Evolutionary conservation across 2,888 invertebrate genomes (phyloP), one percentile per base, ranked within the genome.

Genomic region (Caenorhabditis virilis): DNA sequence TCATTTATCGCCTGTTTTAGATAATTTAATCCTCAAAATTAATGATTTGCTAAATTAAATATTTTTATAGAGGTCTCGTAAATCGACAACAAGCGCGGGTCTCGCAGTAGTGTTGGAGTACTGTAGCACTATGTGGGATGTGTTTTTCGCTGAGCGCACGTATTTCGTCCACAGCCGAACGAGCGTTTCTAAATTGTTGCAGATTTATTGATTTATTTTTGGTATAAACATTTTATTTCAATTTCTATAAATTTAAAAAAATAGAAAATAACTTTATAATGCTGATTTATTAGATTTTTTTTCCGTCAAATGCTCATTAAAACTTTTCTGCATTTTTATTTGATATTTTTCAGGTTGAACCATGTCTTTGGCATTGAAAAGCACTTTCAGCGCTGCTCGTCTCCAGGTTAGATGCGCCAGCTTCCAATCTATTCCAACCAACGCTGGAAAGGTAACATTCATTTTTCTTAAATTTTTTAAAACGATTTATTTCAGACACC

Each of bases 351-450:
- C 48, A 59, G 59, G 59, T 60, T 43, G 23, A 38, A 52, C 46
- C 56, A 65, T 65, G 65, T 65, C 65, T 36, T 51, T 65, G 48
- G 65, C 65, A 52, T 43, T 65, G 55, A 65, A 58, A 65, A 64
- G 54, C 43, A 71, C 76, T 43, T 60, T 76, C 49, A 72, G 74
- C 42, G 60, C 71, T 36, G 68, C 76, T 50, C 71, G 71, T 42
- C 51, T 54, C 51, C 65, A 64, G 30, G 52, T 69, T 45, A 66
- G 76, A 52, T 57, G 58, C 42, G 76, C 76, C 42, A 72, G 72
- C 41, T 76, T 76, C 72, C 73, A 74, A 46, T 54, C 70, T 15
- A 59, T 76, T 47, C 74, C 76, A 52, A 77, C 77, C 38, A 77
- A 78, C 51, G 78, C 78, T 42, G 78, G 79, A 58, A 76, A 75